Base-by-base conservation (phyloP, 2,113 vertebrate genomes). In the Beaufortia kweichowensis region DNA sequence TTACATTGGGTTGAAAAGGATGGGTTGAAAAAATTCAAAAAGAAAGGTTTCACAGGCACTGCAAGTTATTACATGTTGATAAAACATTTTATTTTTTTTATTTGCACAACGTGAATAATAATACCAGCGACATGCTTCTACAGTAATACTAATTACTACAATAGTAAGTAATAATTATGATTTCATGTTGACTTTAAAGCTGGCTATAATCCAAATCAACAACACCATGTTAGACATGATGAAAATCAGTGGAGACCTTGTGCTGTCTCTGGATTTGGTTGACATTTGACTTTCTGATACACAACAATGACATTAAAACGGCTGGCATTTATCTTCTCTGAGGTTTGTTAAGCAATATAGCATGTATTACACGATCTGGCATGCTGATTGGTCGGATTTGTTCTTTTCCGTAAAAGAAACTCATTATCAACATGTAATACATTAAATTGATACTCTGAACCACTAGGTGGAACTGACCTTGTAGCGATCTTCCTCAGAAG, bases 401-500 rank as follows among this genome's bases (percentile, higher is more conserved):
- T n/a, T n/a, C n/a, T n/a, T n/a, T n/a, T n/a, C n/a, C n/a, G 9
- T 35, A 35, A 9, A 35, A 35, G 9, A 7, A 35, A 35, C 1
- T 3, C 33, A 35, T 9, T 35, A 35, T 35, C 33, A 35, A 7
- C 33, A 2, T 35, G 2, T 7, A 35, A n/a, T n/a, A n/a, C n/a
- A n/a, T n/a, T n/a, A n/a, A n/a, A n/a, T n/a, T n/a, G n/a, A n/a
- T 4, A 70, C 19, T 33, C 4, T 35, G 3, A 6, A 53, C 24
- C 19, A 71, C 10, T 66, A 73, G 67, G 29, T 31, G 29, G 26
- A 1, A 9, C 93, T 88, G 89, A 98, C 97, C 90, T 94, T 93
- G 82, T 92, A 97, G 78, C 90, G 95, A 86, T 97, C 94, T 76
- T 98, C 94, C 86, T 93, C 93, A 60, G 92, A 88, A 72, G 92